phyloP scores from a whole-genome alignment of 2,888 invertebrate species.

The Pocota personata region DNA sequence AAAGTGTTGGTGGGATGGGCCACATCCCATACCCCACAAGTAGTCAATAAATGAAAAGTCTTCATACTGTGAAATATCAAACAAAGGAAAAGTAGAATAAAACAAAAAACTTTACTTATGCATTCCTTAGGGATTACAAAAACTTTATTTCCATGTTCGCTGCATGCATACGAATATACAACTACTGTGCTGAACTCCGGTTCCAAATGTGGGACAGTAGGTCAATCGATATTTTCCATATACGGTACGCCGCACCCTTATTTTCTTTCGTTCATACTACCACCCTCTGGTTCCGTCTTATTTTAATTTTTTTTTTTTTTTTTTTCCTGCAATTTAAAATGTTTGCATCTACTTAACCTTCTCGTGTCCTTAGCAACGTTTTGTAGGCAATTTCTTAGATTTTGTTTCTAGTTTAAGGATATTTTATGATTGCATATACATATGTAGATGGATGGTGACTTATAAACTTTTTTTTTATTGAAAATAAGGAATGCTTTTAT shows the following conservation, averaged over 20 bases:
- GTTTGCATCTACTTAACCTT: conserved; percentile 39
- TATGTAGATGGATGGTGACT: background rate
- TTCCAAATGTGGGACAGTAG: conserved; percentile 59
- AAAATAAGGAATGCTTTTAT: background rate
- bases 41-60: conserved; percentile 42
- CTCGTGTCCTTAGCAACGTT: background rate
- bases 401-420: conserved; percentile 18
- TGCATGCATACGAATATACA: conserved; percentile 31
- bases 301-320: conserved; percentile 28
- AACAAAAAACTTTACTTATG: conserved; percentile 14
- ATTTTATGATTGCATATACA: background rate
- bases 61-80: conserved; percentile 12
- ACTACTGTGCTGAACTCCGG: conserved; percentile 21
- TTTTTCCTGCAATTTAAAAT: conserved; percentile 27
- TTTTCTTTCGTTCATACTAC: conserved; percentile 25
- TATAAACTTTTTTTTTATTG: background rate
- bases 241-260: conserved; percentile 68
- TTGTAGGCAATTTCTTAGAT: background rate
- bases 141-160: conserved; percentile 36
- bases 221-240: conserved; percentile 72
- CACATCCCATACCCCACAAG: conserved; percentile 42
- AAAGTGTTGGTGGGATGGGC: background rate
- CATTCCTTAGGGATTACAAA: conserved; percentile 58
- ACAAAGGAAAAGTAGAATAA: conserved; percentile 22
- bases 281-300: conserved; percentile 24